Base-by-base conservation (phyloP, 1,140 invertebrate genomes). In the Drosophila teissieri region DNA sequence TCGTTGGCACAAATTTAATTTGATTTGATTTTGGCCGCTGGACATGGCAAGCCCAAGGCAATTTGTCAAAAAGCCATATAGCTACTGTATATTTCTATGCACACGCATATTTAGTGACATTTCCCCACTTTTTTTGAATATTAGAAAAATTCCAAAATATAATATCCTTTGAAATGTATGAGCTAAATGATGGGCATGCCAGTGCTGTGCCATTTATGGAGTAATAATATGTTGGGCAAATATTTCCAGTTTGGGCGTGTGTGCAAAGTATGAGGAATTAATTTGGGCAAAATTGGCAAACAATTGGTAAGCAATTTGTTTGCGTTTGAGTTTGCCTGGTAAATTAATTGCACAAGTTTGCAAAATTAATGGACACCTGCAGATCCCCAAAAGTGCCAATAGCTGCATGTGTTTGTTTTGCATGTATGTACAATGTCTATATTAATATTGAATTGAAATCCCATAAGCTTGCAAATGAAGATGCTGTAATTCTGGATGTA, bases 21-120 rank as follows among this genome's bases (percentile, higher is more conserved):
- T 76, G 73, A 76, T 76, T 76, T 76, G 54, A 64, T 81, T 80
- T 76, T 42, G 57, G 61, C 52, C 67, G 45, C 67, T 68, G 57
- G 55, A 55, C 46, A 75, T 72, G 55, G 42, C 39, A 24, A 52
- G 37, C 64, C 64, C 36, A 8, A 19, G 36, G 72, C 72, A 75
- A 75, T 75, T 75, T 75, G 60, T 75, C 60, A 68, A 46, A 36
- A 36, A 37, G 48, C 14, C 48, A 31, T 40, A 31, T 44, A 40
- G 5, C 12, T 31, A 24, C 31, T 19, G 19, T 31, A 11, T 46
- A 36, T 58, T 24, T 39, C n/a, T 4, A 40, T 14, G 4, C 2
- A n/a, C 31, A 2, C 7, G 3, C 31, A 3, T 3, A 31, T 31
- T 10, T 31, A 3, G 10, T 31, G 31, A 10, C 31, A 31, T 31